Conservation (phyloP, 1,140 invertebrate species). For the Apocrypta bakeri region DNA sequence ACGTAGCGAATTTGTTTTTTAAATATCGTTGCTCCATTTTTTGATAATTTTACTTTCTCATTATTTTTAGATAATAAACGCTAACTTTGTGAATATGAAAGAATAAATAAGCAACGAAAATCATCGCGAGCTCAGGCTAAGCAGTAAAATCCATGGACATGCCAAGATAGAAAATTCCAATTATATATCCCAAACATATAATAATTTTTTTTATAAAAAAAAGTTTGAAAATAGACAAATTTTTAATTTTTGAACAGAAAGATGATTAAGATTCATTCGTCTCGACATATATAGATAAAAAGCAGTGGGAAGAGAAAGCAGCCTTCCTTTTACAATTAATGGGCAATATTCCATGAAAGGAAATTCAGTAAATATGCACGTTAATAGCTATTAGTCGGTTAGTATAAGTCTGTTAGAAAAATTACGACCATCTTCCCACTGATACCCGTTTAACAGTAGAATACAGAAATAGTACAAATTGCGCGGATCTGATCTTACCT, state of each 20-base stretch:
- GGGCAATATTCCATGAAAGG: background rate
- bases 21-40: background rate
- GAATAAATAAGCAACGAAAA: background rate
- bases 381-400: constrained; percentile 10
- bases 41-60: background rate
- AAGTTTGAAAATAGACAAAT: background rate
- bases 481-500: constrained; percentile 76
- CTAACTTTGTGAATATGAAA: background rate
- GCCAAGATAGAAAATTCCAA: constrained; percentile 32
- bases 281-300: constrained; percentile 38
- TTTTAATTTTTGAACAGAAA: constrained; percentile 29
- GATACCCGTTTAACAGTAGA: constrained; percentile 21
- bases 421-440: constrained; percentile 34
- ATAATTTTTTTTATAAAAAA: constrained; percentile 30
- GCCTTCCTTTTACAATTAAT: background rate
- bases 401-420: background rate
- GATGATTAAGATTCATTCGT: constrained; percentile 41
- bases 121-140: background rate
- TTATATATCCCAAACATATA: constrained; percentile 40
- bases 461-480: constrained; percentile 25
- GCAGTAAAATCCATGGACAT: constrained; percentile 40
- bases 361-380: background rate
- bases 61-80: background rate
- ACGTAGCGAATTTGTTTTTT: background rate
- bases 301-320: constrained; percentile 41